Base-by-base conservation (phyloP, 2,113 vertebrate genomes). In the Lepisosteus osseus region DNA sequence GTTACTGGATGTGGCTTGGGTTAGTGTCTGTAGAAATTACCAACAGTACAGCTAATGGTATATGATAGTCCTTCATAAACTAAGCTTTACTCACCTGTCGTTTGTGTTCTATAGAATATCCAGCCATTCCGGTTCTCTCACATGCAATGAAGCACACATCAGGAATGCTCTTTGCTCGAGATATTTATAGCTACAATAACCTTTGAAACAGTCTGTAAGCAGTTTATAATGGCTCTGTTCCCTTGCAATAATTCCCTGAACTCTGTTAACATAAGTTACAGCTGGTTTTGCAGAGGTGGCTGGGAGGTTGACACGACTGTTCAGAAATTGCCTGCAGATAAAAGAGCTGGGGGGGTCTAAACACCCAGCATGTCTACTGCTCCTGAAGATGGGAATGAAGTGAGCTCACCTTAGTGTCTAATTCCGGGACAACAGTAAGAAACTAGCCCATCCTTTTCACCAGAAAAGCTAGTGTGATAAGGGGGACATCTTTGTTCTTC, bases 151-250 rank as follows among this genome's bases (percentile, higher is more conserved):
- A 88, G 87, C 87, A 89, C 85, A 91, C 84, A 90, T 91, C 88
- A 87, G 83, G 84, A 81, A 29, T 29, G 81, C 43, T 70, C 54
- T 82, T 80, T 82, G 81, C 79, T 81, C 79, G 83, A 84, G 83
- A 82, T 89, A 90, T 91, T 87, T 92, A 89, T 87, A 92, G 86
- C 86, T 86, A 88, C 87, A 87, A 89, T 84, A 90, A 85, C 90
- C 86, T 88, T 73, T 87, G 81, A 91, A 93, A 93, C 90, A 93
- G 91, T 93, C 90, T 92, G 88, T 84, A 90, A 87, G 87, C 89
- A 89, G 85, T 90, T 90, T 91, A 87, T 88, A 91, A 92, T 93
- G 90, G 91, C 91, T 93, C 90, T 92, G 87, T 91, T 92, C 90
- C 91, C 87, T 91, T 92, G 17, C 91, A 73, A 84, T 89, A 89